Evolutionary conservation across 2,888 invertebrate species (phyloP), one percentile per base, ranked within the genome.

Genomic region (Hirtodrosophila histrioides): DNA sequence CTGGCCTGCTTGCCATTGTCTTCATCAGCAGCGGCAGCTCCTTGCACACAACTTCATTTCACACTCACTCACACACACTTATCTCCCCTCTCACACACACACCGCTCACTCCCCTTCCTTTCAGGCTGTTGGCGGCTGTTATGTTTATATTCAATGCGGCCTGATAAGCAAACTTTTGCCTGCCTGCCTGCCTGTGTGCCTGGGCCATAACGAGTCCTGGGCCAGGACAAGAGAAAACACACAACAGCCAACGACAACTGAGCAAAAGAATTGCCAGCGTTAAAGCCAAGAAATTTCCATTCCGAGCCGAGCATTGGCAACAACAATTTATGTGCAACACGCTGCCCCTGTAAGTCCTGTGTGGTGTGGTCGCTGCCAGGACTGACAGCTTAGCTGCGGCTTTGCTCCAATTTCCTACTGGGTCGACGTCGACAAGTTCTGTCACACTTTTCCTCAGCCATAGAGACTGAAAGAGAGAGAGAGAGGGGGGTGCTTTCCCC

Each of bases 321-420:
- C 67, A 62, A 57, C 31, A 31, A 56, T 76, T 65, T 75, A 75
- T 73, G 65, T 70, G 76, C 72, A 73, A 36, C 31, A 51, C 31
- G 12, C 45, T 11, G 12, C 12, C 33, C 17, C 23, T 37, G 11
- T 2, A 27, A 27, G 8, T 31, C 31, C 9, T 8, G 48, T 49
- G 17, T 56, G 4, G 44, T 45, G 44, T 51, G 55, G 53, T 57
- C 67, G 53, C 60, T 58, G 55, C 39, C 51, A 54, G 65, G 56
- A 49, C 60, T 87, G 88, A 82, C 86, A 87, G 83, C 78, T 85
- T 70, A 84, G 86, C 86, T 73, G 83, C 66, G 82, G 86, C 88
- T 83, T 54, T 83, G 82, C 86, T 82, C 82, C 86, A 87, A 75
- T 83, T 83, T 87, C 69, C 82, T 78, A 82, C 58, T 81, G 75